Percentiles rank a stretch among this genome's conserved stretches.
Evolutionary conservation across 2,888 invertebrate species (phyloP).

Genomic region (Allygus modestus): DNA sequence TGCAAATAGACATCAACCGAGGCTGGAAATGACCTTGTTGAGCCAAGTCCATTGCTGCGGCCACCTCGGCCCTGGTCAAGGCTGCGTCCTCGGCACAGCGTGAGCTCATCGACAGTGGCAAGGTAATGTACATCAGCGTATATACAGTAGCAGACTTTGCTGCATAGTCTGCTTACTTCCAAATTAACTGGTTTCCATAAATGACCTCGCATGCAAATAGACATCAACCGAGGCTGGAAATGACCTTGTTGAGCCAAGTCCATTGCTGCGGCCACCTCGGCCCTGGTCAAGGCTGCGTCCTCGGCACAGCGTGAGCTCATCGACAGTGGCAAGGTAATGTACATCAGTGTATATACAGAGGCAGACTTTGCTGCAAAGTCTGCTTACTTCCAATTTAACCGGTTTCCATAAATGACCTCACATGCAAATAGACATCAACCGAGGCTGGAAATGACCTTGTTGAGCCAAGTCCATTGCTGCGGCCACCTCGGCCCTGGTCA

Average conservation of each 20-base stretch:
- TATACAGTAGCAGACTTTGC: no score
- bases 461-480: slow-evolving; percentile 97
- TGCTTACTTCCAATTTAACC: not conserved
- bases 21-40: slow-evolving; percentile 99
- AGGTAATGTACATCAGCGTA: no score
- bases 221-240: no score
- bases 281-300: slow-evolving; percentile 96
- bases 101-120: slow-evolving; percentile 94
- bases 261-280: slow-evolving; percentile 98
- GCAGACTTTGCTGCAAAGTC: not conserved
- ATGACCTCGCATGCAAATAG: not conserved
- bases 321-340: slow-evolving; percentile 87
- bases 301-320: slow-evolving; percentile 98
- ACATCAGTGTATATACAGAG: no score
- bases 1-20: no score
- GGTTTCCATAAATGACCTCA: not conserved
- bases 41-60: slow-evolving; percentile 97
- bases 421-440: no score
- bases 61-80: slow-evolving; percentile 96
- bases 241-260: slow-evolving; percentile 98
- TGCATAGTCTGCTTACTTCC: not conserved
- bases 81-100: slow-evolving; percentile 98
- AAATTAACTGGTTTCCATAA: not conserved
- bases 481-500: slow-evolving; percentile 97
- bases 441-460: slow-evolving; percentile 99